phyloP scores from a whole-genome alignment of 1,140 invertebrate species.

The Lepidostoma basale region DNA sequence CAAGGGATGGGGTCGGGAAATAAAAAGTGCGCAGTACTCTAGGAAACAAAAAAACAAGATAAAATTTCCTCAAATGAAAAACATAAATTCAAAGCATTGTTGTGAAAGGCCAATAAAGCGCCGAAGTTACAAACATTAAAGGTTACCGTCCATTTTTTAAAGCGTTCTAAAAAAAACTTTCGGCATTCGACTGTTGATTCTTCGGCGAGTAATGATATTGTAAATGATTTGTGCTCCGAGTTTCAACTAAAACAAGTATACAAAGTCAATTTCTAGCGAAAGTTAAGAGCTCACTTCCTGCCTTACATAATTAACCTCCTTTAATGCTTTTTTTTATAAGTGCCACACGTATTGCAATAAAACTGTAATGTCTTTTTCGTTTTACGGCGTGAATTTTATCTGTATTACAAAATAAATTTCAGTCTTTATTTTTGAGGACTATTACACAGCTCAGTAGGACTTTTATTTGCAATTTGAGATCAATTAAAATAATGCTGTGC shows the following conservation, averaged over 20 bases:
- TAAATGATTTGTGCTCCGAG: slow-evolving; percentile 1
- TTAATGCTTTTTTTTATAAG: not conserved
- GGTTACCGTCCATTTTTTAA: slow-evolving; percentile 4
- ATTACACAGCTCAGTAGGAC: too few species aligned
- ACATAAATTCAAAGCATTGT: slow-evolving; percentile 16
- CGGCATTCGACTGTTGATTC: not conserved
- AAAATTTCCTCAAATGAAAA: slow-evolving; percentile 12
- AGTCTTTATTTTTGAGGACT: too few species aligned
- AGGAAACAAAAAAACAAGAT: slow-evolving; percentile 8
- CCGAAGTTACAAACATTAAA: slow-evolving; percentile 3
- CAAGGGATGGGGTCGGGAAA: too few species aligned
- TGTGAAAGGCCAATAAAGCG: slow-evolving; percentile 9
- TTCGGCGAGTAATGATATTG: not conserved
- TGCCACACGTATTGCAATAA: slow-evolving; percentile 7
- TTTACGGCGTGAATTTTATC: slow-evolving; percentile 9
- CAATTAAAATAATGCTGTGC: too few species aligned
- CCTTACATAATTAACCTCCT: slow-evolving; percentile 6
- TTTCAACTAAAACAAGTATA: not conserved
- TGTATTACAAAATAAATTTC: slow-evolving; percentile 5
- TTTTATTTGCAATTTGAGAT: too few species aligned
- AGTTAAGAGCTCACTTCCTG: not conserved
- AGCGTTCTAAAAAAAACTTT: slow-evolving; percentile 1
- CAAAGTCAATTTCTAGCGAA: not conserved
- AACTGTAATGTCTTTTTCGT: not conserved
- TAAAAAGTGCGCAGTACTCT: not conserved